phyloP scores from a whole-genome alignment of 2,888 invertebrate genomes.

The Tortricodes alternella region DNA sequence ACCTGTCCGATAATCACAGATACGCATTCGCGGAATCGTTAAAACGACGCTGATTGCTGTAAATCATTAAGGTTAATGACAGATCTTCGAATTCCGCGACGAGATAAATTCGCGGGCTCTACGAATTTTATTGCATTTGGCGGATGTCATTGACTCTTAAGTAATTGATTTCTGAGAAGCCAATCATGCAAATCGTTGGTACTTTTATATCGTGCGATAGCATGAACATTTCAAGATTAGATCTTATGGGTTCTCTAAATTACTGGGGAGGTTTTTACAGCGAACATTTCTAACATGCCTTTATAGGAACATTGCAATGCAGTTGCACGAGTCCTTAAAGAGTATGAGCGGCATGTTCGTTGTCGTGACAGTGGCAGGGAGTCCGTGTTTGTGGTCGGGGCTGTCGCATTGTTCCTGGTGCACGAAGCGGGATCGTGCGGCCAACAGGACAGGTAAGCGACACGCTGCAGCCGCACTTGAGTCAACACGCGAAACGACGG shows the following conservation, averaged over 20 bases:
- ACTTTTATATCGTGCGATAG: not conserved
- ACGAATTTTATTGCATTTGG: slow-evolving; percentile 19
- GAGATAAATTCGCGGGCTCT: slow-evolving; percentile 15
- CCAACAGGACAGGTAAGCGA: not conserved
- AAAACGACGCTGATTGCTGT: slow-evolving; percentile 54
- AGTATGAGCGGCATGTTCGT: slow-evolving; percentile 33
- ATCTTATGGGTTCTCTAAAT: slow-evolving; percentile 1
- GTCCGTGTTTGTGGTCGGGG: slow-evolving; percentile 20
- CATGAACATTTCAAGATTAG: slow-evolving; percentile 10
- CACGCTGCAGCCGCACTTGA: slow-evolving; percentile 52
- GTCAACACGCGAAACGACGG: slow-evolving; percentile 56
- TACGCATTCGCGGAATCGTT: slow-evolving; percentile 72
- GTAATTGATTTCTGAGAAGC: slow-evolving; percentile 45
- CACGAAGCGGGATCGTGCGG: slow-evolving; percentile 21
- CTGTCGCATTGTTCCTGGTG: slow-evolving; percentile 26
- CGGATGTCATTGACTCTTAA: slow-evolving; percentile 55
- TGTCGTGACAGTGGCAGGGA: slow-evolving; percentile 26
- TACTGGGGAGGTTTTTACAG: slow-evolving; percentile 1
- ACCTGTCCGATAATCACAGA: slow-evolving; percentile 72
- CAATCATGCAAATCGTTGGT: slow-evolving; percentile 25
- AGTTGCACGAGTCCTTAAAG: slow-evolving; percentile 35
- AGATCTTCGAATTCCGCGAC: slow-evolving; percentile 26
- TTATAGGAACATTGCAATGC: slow-evolving; percentile 24
- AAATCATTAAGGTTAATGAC: slow-evolving; percentile 52
- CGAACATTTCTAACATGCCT: slow-evolving; percentile 23